A percentile compares a stretch with the other conserved stretches of the same genome.
Evolutionary conservation across 2,113 vertebrate species (phyloP).

Genomic region (Mormoops blainvillei): DNA sequence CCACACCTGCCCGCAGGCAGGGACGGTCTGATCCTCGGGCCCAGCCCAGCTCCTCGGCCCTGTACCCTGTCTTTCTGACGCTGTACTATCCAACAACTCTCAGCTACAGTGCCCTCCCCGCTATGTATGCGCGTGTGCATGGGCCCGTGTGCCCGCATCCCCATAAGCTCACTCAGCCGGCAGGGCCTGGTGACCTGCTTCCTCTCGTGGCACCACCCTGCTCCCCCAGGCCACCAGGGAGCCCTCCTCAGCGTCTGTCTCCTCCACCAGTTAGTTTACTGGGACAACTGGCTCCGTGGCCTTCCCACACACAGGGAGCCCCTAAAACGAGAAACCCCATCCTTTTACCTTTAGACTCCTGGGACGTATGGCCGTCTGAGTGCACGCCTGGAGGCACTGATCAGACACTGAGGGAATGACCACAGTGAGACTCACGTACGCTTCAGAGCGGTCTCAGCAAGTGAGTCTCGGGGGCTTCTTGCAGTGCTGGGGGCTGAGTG

Average conservation of each 20-base stretch:
- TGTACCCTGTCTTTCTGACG: not conserved
- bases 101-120: rapidly evolving
- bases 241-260: not conserved
- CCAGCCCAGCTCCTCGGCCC: not conserved
- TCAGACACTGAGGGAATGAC: rapidly evolving
- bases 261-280: rapidly evolving
- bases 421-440: rapidly evolving
- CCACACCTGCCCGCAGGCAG: rapidly evolving
- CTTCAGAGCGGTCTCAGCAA: not conserved
- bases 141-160: not conserved
- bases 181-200: too few species aligned
- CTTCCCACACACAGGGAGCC: too few species aligned
- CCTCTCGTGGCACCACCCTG: not conserved
- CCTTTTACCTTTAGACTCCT: too few species aligned
- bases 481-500: not conserved
- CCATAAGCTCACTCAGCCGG: not conserved
- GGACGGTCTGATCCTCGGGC: not conserved
- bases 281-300: not conserved
- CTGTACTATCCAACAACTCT: not conserved
- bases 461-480: rapidly evolving
- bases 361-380: not conserved
- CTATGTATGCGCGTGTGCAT: not conserved
- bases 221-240: not conserved
- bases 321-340: rapidly evolving
- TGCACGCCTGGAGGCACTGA: rapidly evolving